Conservation (phyloP, 2,113 vertebrate species). For the Vicugna pacos region DNA sequence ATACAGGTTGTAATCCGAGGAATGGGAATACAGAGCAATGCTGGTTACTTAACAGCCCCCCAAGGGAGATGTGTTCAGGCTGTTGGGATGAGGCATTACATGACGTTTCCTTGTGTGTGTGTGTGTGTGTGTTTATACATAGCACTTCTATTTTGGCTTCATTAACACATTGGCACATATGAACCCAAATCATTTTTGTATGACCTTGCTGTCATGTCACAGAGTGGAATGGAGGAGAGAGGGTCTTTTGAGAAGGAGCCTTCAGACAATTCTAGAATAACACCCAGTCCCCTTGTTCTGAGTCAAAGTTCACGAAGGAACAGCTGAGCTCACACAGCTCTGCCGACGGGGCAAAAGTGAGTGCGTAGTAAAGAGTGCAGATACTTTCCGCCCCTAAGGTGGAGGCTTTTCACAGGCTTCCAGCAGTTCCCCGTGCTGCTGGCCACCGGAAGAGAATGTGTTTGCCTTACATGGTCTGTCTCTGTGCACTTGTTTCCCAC, state of each 20-base stretch:
- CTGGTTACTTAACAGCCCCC: background rate
- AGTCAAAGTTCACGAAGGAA: background rate
- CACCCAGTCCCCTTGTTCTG: background rate
- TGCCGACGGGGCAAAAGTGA: background rate
- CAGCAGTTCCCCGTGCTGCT: background rate
- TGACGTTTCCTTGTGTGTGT: background rate
- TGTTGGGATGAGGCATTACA: background rate
- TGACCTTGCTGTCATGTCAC: background rate
- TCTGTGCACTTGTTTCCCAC: background rate
- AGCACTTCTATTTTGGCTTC: background rate
- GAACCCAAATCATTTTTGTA: background rate
- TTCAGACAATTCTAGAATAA: background rate
- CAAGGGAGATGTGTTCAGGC: background rate
- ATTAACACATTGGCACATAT: background rate
- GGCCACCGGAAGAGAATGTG: background rate
- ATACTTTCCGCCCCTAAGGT: background rate
- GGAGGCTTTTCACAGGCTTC: background rate
- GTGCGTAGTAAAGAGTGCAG: background rate
- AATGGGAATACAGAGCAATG: background rate
- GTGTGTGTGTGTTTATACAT: background rate
- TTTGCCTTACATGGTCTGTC: background rate
- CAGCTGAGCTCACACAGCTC: background rate
- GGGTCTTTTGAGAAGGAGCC: background rate
- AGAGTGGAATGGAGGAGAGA: background rate
- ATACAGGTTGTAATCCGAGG: background rate